These are phyloP conservation scores for Lerema accius DNA, from an alignment of 1,140 invertebrate genomes.

Conservation along the genomic window DNA sequence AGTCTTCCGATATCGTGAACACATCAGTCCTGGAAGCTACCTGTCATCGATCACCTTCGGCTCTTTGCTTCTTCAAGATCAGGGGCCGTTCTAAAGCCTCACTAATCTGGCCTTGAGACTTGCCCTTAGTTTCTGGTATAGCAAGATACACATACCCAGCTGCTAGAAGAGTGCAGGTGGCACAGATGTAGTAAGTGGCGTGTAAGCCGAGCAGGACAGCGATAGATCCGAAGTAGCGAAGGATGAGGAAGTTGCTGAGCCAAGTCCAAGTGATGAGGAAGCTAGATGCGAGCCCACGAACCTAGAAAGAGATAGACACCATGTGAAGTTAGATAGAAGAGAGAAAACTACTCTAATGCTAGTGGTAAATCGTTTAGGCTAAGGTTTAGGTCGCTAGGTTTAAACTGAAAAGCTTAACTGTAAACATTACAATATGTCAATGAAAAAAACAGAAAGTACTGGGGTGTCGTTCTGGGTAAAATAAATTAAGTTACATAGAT, in stretches of 20 bases:
- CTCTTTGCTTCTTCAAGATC: conserved; percentile 47
- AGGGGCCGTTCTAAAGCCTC: conserved; percentile 57
- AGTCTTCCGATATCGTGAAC: conserved; percentile 32
- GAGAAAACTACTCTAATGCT: background rate
- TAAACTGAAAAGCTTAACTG: too few relatives aligned
- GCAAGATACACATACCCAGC: conserved; percentile 57
- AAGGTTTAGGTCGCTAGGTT: too few relatives aligned
- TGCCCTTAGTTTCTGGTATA: conserved; percentile 71
- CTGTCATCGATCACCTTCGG: conserved; percentile 65
- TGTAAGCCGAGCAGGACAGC: conserved; percentile 66
- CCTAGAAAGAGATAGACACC: conserved; percentile 47
- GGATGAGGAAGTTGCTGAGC: conserved; percentile 69
- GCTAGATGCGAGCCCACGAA: conserved; percentile 69
- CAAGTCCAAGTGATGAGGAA: conserved; percentile 76
- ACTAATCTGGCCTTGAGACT: conserved; percentile 61
- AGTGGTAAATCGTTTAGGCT: too few relatives aligned
- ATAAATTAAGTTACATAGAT: too few relatives aligned
- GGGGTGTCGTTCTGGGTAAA: too few relatives aligned
- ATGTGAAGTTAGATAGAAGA: background rate
- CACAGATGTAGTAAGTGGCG: conserved; percentile 69
- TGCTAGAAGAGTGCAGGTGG: conserved; percentile 61
- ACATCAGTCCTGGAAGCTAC: conserved; percentile 30
- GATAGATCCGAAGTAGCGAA: conserved; percentile 67
- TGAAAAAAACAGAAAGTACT: too few relatives aligned
- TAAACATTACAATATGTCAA: too few relatives aligned